phyloP scores from a whole-genome alignment of 2,113 vertebrate species.

The Aegotheles bennettii region DNA sequence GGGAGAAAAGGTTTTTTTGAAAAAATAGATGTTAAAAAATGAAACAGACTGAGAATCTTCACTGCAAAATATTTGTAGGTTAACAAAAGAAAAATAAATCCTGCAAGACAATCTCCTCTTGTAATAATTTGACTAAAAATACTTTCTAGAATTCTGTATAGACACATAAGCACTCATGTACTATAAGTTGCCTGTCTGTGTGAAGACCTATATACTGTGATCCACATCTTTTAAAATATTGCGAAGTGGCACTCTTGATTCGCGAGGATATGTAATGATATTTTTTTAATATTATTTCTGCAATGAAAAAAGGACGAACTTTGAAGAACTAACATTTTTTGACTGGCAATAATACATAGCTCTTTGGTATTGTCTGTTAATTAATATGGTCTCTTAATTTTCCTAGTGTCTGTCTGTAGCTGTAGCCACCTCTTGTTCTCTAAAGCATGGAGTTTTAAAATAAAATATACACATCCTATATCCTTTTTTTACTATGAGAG shows the following conservation, averaged over 20 bases:
- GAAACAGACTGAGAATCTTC: background rate
- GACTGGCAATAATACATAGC: background rate
- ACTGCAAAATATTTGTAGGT: background rate
- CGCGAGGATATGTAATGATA: background rate
- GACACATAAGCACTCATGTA: rapidly evolving
- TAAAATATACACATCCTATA: background rate
- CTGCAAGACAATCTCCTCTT: background rate
- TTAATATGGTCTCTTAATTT: background rate
- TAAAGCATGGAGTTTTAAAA: background rate
- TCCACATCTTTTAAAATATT: background rate
- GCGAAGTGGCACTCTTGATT: background rate
- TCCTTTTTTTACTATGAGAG: background rate
- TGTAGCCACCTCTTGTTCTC: background rate
- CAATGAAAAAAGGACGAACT: background rate
- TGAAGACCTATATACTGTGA: background rate
- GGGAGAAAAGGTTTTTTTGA: background rate
- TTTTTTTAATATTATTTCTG: background rate
- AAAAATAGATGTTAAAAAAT: background rate
- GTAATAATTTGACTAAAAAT: background rate
- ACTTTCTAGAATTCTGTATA: background rate
- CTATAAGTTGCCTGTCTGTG: background rate
- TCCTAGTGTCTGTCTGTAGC: background rate
- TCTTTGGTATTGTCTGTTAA: background rate
- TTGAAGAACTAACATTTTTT: slow-evolving; percentile 11
- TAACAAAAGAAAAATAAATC: background rate